Evolutionary conservation across 1,140 invertebrate genomes (phyloP), one percentile per base, ranked within the genome.

Genomic region (Cardiocondyla obscurior): DNA sequence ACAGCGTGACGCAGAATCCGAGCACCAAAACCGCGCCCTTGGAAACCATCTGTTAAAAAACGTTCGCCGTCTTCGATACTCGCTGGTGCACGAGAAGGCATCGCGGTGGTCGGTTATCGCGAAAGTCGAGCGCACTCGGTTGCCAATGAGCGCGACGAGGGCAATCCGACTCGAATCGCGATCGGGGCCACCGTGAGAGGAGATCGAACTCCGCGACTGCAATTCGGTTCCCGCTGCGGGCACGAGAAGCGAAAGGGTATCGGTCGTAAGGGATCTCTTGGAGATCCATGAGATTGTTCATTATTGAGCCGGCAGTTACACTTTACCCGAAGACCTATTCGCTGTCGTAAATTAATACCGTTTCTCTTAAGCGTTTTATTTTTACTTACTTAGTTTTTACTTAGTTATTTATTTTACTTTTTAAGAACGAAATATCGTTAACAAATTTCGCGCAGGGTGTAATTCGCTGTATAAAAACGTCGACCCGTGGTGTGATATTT

Each of bases 1-100:
- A 96, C 89, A 96, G 96, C 49, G 95, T 96, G 55, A 96, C 96
- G 64, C 96, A 96, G 91, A 96, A 96, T 85, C 96, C 96, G 39
- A 95, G 95, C 70, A 96, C 96, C 81, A 96, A 96, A 89, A 94
- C 95, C 22, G 92, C 94, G 19, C 94, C 95, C 16, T 89, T 95
- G 82, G 95, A 95, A 73, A 95, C 95, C 25, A 95, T 95, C 74
- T 95, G 95, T 89, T 95, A 93, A 90, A 85, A 65, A 33, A 42
- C 36, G 44, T 46, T 19, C 39, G 4, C 16, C 46, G 28, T 12
- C 12, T 7, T 33, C 19, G 44, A 22, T 46, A 25, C 3, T 46
- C 4, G 6, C n/a, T n/a, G n/a, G n/a, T n/a, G n/a, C n/a, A n/a
- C n/a, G n/a, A n/a, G n/a, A n/a, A n/a, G 8, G 6, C 28, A 16